Base-by-base conservation (phyloP, 2,888 invertebrate species). In the Psylliodes chrysocephalus region DNA sequence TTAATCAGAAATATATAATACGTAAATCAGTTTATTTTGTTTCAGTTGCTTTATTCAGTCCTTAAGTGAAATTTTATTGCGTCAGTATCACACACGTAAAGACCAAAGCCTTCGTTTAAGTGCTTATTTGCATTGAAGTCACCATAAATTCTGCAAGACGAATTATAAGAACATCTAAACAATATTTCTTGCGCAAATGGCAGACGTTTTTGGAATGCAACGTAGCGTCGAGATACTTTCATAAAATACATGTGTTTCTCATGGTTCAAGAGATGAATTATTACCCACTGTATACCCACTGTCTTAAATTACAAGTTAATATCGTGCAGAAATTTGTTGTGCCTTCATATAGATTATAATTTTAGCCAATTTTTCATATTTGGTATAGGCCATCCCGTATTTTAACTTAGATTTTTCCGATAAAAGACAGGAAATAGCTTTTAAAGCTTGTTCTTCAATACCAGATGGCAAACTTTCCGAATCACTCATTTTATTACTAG, bases 241-340 rank as follows among this genome's bases (percentile, higher is more conserved):
- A 55, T 56, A 44, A 62, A 51, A 62, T 44, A 62, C 51, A 56
- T 33, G 49, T 49, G 56, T 62, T 55, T 42, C 62, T 33, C 28
- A 49, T 42, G 33, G 25, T 49, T 49, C 35, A 49, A 14, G 38
- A 28, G 12, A 44, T 62, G 62, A 62, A 56, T 56, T 62, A 62
- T 62, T 40, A 42, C 49, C 15, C 10, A 8, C 42, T 57, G 14
- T 57, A 33, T 57, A 57, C 38, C 47, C 33, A 57, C 22, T 47
- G 47, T 35, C 57, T 35, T 38, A 47, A 57, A 57, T 57, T 57
- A 47, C 57, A 47, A 57, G 47, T 57, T 47, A 57, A 35, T 38
- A 35, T 49, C 2, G 8, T 10, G n/a, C 18, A 1, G 17, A 12
- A 12, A 49, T 49, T 49, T 49, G 30, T 49, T 49, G 22, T 17